phyloP scores from a whole-genome alignment of 2,888 invertebrate species.

The Meloe dianella region DNA sequence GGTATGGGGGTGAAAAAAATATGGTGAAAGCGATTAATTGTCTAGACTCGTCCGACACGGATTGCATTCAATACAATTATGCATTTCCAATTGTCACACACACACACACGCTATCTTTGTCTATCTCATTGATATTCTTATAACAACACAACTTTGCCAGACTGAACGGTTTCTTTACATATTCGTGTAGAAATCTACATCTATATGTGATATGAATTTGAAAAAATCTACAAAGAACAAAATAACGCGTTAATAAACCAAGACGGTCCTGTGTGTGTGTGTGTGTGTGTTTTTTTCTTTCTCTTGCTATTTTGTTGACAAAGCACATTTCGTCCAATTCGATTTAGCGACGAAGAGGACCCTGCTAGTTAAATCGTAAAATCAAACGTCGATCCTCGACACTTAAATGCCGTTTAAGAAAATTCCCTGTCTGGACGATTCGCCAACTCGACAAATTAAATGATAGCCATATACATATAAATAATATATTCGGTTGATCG shows the following conservation, averaged over 20 bases:
- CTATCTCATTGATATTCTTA: constrained; percentile 18
- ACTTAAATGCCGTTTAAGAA: constrained; percentile 38
- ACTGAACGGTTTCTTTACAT: constrained; percentile 12
- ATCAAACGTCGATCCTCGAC: constrained; percentile 40
- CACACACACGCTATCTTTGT: not conserved
- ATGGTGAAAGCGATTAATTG: not conserved
- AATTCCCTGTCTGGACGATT: constrained; percentile 30
- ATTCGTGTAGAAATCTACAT: no score
- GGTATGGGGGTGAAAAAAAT: no score
- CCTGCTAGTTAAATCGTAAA: constrained; percentile 54
- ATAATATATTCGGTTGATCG: no score
- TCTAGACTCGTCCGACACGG: constrained; percentile 9
- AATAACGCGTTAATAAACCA: not conserved
- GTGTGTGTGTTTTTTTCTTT: no score
- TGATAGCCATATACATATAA: not conserved
- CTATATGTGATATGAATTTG: not conserved
- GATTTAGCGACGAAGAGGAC: no score
- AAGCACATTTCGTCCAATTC: constrained; percentile 45
- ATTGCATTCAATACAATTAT: not conserved
- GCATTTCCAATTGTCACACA: not conserved
- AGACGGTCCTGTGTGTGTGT: constrained; percentile 20
- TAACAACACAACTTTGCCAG: not conserved
- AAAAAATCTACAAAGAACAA: not conserved
- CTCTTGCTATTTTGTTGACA: constrained; percentile 45
- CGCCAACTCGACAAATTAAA: constrained; percentile 6